These are phyloP conservation scores for Gobiocypris rarus DNA, from an alignment of 2,113 vertebrate species.

Conservation along the genomic window DNA sequence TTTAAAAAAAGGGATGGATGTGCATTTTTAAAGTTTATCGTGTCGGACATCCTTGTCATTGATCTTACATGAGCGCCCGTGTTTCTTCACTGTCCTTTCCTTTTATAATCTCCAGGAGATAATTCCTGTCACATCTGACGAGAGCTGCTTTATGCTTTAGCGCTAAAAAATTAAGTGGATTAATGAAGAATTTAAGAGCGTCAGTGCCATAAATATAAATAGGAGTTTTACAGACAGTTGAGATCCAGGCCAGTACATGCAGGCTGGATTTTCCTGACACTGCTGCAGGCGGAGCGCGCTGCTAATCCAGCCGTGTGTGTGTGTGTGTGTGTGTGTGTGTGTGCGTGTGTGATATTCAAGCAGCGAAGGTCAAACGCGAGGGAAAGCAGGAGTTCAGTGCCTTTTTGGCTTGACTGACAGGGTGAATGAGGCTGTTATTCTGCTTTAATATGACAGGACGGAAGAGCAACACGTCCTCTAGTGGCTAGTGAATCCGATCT, in stretches of 20 bases:
- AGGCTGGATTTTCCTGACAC: conserved; percentile 20
- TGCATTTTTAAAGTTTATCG: neutral
- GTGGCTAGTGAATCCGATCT: neutral
- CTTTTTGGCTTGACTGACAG: conserved; percentile 52
- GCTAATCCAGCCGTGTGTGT: conserved; percentile 45
- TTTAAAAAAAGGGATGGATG: no score
- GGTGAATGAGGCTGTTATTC: conserved; percentile 59
- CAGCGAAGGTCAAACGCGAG: conserved; percentile 64
- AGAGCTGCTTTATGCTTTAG: conserved; percentile 68
- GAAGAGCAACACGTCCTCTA: conserved; percentile 5
- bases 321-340: conserved; percentile 66
- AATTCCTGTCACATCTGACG: conserved; percentile 68
- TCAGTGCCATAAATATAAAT: conserved; percentile 76
- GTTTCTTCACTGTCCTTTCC: neutral
- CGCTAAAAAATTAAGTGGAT: conserved; percentile 73
- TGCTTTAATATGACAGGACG: conserved; percentile 34
- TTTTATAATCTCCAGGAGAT: conserved; percentile 58
- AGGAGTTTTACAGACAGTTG: conserved; percentile 59
- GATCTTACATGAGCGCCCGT: no score
- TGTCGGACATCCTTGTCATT: neutral
- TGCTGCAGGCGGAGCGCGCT: conserved; percentile 41
- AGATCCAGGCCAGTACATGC: conserved; percentile 23
- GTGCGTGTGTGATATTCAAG: conserved; percentile 67
- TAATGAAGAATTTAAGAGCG: conserved; percentile 72
- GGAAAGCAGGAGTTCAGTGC: conserved; percentile 58